phyloP scores from a whole-genome alignment of 1,140 invertebrate species.

The Nebria ingens region DNA sequence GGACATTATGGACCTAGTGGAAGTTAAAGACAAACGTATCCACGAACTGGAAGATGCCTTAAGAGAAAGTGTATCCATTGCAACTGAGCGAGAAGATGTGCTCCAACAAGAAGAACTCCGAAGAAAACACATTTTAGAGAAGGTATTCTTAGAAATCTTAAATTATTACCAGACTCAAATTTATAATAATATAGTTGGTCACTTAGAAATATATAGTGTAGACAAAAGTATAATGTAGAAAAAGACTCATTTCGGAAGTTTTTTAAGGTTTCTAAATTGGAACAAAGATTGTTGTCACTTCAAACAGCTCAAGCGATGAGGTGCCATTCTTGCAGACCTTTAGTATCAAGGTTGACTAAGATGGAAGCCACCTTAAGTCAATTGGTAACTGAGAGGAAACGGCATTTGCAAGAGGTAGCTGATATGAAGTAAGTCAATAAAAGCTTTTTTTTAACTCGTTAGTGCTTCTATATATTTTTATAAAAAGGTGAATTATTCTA shows the following conservation, averaged over 20 bases:
- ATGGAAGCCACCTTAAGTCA: slow-evolving; percentile 44
- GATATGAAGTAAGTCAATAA: slow-evolving; percentile 60
- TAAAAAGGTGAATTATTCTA: neutral
- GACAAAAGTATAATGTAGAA: slow-evolving; percentile 3
- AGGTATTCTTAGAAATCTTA: slow-evolving; percentile 36
- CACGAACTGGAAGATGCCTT: slow-evolving; percentile 72
- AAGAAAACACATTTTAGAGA: slow-evolving; percentile 47
- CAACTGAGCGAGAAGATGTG: slow-evolving; percentile 50
- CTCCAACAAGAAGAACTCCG: slow-evolving; percentile 48
- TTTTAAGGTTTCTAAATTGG: slow-evolving; percentile 59
- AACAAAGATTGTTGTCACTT: slow-evolving; percentile 53
- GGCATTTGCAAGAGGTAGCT: slow-evolving; percentile 61
- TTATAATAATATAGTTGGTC: neutral
- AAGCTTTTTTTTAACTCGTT: neutral
- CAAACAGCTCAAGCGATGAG: slow-evolving; percentile 53
- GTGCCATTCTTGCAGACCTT: slow-evolving; percentile 53
- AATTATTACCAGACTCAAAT: no score
- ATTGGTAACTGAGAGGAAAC: slow-evolving; percentile 49
- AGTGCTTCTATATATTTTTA: neutral
- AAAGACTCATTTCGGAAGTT: slow-evolving; percentile 14
- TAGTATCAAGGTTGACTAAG: slow-evolving; percentile 46
- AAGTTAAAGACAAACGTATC: slow-evolving; percentile 52
- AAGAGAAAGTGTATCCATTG: slow-evolving; percentile 52
- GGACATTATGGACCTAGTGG: slow-evolving; percentile 39
- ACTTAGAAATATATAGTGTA: no score